These are phyloP conservation scores for Adela reaumurella DNA, from an alignment of 2,888 invertebrate species.

Conservation along the genomic window DNA sequence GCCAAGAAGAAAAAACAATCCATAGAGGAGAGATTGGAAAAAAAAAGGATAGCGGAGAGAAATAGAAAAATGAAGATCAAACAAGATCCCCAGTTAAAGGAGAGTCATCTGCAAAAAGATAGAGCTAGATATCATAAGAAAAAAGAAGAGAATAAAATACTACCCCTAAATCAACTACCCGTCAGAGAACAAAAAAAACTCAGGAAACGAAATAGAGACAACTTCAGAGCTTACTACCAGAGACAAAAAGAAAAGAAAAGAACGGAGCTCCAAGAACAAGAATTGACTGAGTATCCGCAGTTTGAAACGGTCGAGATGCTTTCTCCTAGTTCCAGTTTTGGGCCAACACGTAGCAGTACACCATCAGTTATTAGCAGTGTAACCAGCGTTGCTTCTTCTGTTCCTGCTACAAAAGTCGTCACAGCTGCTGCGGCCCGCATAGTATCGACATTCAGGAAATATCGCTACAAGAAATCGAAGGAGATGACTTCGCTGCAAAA, in stretches of 20 bases:
- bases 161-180: slow-evolving; percentile 3
- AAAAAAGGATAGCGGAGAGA: neutral
- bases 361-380: slow-evolving; percentile 1
- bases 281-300: neutral
- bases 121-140: slow-evolving; percentile 4
- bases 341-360: slow-evolving; percentile 1
- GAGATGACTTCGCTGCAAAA: neutral
- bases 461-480: slow-evolving; percentile 1
- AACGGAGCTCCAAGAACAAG: neutral
- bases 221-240: slow-evolving; percentile 4
- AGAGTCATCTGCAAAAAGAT: slow-evolving; percentile 1
- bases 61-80: neutral
- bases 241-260: slow-evolving; percentile 4
- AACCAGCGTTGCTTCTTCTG: slow-evolving; percentile 2
- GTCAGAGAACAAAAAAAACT: slow-evolving; percentile 3
- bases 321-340: slow-evolving; percentile 2
- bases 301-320: slow-evolving; percentile 4
- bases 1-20: neutral
- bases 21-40: neutral
- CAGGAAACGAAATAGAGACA: slow-evolving; percentile 5
- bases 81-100: neutral
- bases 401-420: slow-evolving; percentile 2
- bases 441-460: slow-evolving; percentile 3
- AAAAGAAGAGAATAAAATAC: slow-evolving; percentile 3
- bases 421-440: slow-evolving; percentile 2